Percentiles rank a stretch among this genome's conserved stretches.
phyloP scores from a whole-genome alignment of 2,888 invertebrate genomes.

The Netelia inedita region DNA sequence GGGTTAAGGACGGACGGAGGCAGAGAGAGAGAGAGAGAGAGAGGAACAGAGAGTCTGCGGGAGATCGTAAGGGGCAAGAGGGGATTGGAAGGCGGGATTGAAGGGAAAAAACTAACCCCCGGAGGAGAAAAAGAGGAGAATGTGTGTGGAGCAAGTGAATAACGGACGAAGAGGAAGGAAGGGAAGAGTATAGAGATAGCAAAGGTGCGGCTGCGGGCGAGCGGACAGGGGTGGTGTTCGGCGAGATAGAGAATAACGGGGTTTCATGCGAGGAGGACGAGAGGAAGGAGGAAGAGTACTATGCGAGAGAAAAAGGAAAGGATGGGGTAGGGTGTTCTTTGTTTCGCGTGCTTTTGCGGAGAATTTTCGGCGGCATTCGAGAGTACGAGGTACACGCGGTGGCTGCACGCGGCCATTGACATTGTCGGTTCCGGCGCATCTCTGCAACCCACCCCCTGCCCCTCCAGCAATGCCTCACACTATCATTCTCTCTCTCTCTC shows the following conservation, averaged over 20 bases:
- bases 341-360: constrained; percentile 79
- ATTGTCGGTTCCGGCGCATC: constrained; percentile 74
- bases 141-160: constrained; percentile 37
- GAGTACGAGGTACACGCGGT: constrained; percentile 73
- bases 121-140: constrained; percentile 23
- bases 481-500: constrained; percentile 20
- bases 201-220: constrained; percentile 13
- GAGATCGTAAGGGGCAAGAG: constrained; percentile 7
- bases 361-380: constrained; percentile 78
- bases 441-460: constrained; percentile 67
- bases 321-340: constrained; percentile 72
- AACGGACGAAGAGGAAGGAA: constrained; percentile 49
- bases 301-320: constrained; percentile 7
- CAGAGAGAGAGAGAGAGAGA: constrained; percentile 23
- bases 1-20: background rate
- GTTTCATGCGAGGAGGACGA: constrained; percentile 43
- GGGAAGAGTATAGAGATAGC: constrained; percentile 50
- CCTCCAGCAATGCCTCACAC: constrained; percentile 56
- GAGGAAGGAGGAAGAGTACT: constrained; percentile 70
- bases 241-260: constrained; percentile 59
- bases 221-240: constrained; percentile 43
- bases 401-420: constrained; percentile 73
- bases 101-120: constrained; percentile 23
- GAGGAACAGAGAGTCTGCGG: constrained; percentile 35
- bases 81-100: background rate